Evolutionary conservation across 2,888 invertebrate genomes (phyloP), one percentile per base, ranked within the genome.

Genomic region (Conops quadrifasciatus): DNA sequence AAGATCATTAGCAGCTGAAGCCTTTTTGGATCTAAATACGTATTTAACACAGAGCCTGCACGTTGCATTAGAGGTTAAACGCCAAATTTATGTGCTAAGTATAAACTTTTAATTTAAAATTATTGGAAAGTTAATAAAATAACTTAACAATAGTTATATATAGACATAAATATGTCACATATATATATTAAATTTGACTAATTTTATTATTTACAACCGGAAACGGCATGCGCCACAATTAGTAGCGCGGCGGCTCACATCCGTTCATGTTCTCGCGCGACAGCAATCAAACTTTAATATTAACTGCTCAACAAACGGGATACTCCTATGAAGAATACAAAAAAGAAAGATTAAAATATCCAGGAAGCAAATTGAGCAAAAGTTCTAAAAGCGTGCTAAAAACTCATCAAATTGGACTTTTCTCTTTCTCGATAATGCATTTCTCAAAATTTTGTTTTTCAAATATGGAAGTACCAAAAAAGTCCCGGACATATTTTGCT

Each of bases 141-240:
- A 49, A n/a, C 49, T n/a, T n/a, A n/a, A n/a, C n/a, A n/a, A n/a
- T n/a, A n/a, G n/a, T n/a, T n/a, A n/a, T n/a, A n/a, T n/a, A n/a
- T n/a, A n/a, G n/a, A n/a, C n/a, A n/a, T n/a, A n/a, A 49, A 49
- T 49, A 5, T 1, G 3, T n/a, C n/a, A 16, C n/a, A 5, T n/a
- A n/a, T 49, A 16, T 1, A 15, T 49, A 49, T 49, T n/a, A 2
- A 16, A 49, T n/a, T 49, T 49, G 16, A 49, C 9, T 43, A 19
- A 13, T 49, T 49, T 36, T 36, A 36, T 7, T 5, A 15, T 49
- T 49, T 49, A 11, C 49, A 49, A 11, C 21, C 53, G 53, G 53
- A 56, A 21, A 56, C 21, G 53, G 53, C 53, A 24, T 56, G 53
- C 53, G 53, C 53, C 53, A 56, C 19, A n/a, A 11, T n/a, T 56